Evolutionary conservation across 2,888 invertebrate genomes (phyloP).

Genomic region (Agrotis puta): DNA sequence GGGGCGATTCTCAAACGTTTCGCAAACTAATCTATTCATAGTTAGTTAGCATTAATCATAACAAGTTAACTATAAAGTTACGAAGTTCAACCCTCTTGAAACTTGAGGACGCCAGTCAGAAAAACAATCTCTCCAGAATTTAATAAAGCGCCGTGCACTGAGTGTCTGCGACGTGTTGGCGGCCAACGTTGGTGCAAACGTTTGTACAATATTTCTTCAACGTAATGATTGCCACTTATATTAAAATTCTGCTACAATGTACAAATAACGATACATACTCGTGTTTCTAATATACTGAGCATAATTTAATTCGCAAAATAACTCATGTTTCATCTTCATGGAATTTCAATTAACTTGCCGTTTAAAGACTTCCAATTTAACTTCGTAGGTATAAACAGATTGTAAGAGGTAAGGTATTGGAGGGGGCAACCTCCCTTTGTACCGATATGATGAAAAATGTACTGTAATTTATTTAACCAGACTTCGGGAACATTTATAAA

Average conservation of each 20-base stretch:
- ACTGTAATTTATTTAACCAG: constrained; percentile 44
- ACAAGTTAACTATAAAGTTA: constrained; percentile 67
- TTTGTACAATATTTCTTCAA: constrained; percentile 32
- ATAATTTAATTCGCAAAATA: constrained; percentile 46
- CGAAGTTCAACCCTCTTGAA: constrained; percentile 66
- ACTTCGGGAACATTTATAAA: constrained; percentile 21
- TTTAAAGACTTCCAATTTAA: constrained; percentile 53
- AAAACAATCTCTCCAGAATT: constrained; percentile 70
- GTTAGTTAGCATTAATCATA: constrained; percentile 68
- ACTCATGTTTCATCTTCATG: constrained; percentile 51
- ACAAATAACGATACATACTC: constrained; percentile 7
- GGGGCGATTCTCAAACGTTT: constrained; percentile 55
- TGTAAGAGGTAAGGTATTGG: constrained; percentile 42
- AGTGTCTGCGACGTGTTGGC: constrained; percentile 59
- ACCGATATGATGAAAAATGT: constrained; percentile 32
- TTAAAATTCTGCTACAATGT: constrained; percentile 17
- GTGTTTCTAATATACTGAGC: constrained; percentile 25
- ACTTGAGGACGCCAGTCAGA: constrained; percentile 64
- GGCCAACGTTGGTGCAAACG: constrained; percentile 40
- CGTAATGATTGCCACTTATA: constrained; percentile 31
- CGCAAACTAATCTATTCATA: constrained; percentile 68
- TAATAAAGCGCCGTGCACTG: constrained; percentile 70
- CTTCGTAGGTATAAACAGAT: constrained; percentile 51
- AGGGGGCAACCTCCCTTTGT: constrained; percentile 31
- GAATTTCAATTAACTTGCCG: constrained; percentile 56